phyloP scores from a whole-genome alignment of 35 echinoderm and acorn worm genomes.

The Heliocidaris tuberculata region DNA sequence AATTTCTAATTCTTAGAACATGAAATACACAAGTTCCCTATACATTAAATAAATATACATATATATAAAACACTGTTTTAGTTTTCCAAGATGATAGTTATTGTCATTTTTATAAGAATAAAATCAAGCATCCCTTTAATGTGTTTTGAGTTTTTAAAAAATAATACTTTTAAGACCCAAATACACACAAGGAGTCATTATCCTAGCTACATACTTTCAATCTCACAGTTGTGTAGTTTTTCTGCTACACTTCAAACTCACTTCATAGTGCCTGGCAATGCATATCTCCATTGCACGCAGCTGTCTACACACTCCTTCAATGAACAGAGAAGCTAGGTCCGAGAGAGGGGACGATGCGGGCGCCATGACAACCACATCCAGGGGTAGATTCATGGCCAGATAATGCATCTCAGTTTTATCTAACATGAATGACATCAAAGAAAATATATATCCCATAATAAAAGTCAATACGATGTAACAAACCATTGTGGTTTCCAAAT shows the following conservation, averaged over 20 bases:
- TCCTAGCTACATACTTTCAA: too few species aligned
- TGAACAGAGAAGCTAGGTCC: conserved; percentile 45
- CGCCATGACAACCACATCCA: conserved; percentile 53
- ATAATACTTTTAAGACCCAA: too few species aligned
- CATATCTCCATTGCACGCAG: conserved; percentile 67
- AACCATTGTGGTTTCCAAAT: neutral
- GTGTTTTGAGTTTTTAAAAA: too few species aligned
- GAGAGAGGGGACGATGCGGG: conserved; percentile 28
- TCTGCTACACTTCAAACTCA: neutral
- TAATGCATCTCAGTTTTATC: conserved; percentile 47
- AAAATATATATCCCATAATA: neutral
- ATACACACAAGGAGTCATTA: too few species aligned
- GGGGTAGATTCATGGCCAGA: conserved; percentile 51
- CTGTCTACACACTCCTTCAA: conserved; percentile 60
- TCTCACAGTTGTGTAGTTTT: too few species aligned
- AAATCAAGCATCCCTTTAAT: too few species aligned
- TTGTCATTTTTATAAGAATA: too few species aligned
- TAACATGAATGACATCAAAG: neutral
- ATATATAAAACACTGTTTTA: neutral
- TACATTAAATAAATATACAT: neutral
- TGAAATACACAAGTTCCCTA: neutral
- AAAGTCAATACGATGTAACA: conserved; percentile 6
- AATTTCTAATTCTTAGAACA: neutral
- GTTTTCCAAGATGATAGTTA: too few species aligned
- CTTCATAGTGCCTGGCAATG: conserved; percentile 39